phyloP scores from a whole-genome alignment of 30 jellyfish, hydroid and myxozoan species.

The Mastigias papua region DNA sequence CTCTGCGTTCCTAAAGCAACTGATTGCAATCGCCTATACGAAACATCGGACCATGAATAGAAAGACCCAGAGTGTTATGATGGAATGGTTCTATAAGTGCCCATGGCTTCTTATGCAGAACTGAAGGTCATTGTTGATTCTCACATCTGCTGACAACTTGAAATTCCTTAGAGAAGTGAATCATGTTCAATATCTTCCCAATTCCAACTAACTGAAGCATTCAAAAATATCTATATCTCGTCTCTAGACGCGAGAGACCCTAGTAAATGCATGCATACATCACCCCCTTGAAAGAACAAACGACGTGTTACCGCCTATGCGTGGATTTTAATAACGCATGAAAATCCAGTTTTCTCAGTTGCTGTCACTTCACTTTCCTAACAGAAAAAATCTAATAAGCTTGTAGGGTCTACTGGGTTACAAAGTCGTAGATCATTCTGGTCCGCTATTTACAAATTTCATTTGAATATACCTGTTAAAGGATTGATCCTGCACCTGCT shows the following conservation, averaged over 20 bases:
- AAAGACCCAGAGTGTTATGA: neutral
- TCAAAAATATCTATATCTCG: neutral
- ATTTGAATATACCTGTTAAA: neutral
- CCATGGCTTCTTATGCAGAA: neutral
- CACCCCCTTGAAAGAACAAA: too few species aligned
- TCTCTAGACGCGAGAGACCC: neutral
- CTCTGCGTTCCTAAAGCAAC: neutral
- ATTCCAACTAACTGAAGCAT: neutral
- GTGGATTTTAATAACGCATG: too few species aligned
- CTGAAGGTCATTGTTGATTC: neutral
- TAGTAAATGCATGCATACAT: too few species aligned
- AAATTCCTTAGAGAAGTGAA: neutral
- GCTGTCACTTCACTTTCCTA: too few species aligned
- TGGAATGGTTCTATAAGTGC: neutral
- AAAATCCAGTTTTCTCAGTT: too few species aligned
- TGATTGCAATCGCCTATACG: neutral
- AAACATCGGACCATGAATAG: conserved; percentile 1
- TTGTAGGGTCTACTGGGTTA: neutral
- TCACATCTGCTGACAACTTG: neutral
- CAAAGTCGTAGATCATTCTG: neutral
- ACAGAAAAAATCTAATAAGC: too few species aligned
- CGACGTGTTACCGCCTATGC: too few species aligned
- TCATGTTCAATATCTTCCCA: neutral
- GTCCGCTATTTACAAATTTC: conserved; percentile 1
- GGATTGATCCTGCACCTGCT: conserved; percentile 7